Base-by-base conservation (phyloP, 2,797 vertebrate species). In the Poecilia gillii region DNA sequence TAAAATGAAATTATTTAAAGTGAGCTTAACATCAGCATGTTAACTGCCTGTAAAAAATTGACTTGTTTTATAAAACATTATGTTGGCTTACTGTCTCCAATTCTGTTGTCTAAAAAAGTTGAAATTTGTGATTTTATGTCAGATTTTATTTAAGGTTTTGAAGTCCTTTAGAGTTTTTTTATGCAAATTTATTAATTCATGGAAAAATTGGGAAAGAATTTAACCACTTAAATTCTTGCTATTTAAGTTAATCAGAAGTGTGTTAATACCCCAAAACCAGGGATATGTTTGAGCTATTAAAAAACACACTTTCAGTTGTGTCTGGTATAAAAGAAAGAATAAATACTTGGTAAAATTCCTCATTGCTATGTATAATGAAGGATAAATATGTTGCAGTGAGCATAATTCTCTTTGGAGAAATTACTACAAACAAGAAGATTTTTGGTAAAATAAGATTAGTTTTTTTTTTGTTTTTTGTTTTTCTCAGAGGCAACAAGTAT, bases 401-500 rank as follows among this genome's bases (percentile, higher is more conserved):
- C 39, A 6, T 45, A n/a, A 16, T 13, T 28, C 12, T 71, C 68
- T 45, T 45, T 6, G 2, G 45, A 66, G 25, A 0, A 43, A 45
- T 41, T 28, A 71, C 12, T 13, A 14, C 25, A 71, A 3, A 28
- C 1, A 25, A n/a, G 25, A 45, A 45, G 6, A 71, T 45, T 45
- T 45, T 71, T n/a, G 5, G 3, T 70, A 25, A 70, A 70, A 43
- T 46, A 14, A 46, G 33, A 33, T 33, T 33, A 33, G 2, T 33
- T 3, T 33, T 33, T 0, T 33, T 33, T 46, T 71, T 71, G 25
- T 31, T 43, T 39, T 23, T 5, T 14, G n/a, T 41, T 43, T 36
- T 39, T 73, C 6, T 13, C 81, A 99, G 99, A 98, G 91, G 96
- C 97, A 47, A 99, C 98, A 47, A 95, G 93, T 80, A 96, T 99